Conservation (phyloP, 2,888 invertebrate species). For the Himalopsyche japonica region DNA sequence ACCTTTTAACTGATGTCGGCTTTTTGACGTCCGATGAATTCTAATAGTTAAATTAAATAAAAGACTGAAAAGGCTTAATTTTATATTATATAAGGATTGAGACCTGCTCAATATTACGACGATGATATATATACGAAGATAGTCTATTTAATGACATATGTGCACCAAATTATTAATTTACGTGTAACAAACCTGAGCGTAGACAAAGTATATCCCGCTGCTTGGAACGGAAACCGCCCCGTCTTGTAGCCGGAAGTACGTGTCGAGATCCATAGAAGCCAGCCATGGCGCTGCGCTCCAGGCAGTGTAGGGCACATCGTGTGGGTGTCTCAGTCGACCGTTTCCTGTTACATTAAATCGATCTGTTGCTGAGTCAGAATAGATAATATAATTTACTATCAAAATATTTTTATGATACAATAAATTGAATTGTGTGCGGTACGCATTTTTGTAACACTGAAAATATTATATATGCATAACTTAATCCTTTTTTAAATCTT, state of each 20-base stretch:
- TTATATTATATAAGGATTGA: no score
- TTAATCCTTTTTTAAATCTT: no score
- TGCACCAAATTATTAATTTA: not conserved
- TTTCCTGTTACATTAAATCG: conserved; percentile 55
- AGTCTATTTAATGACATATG: not conserved
- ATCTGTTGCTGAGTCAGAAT: not conserved
- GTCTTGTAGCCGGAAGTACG: conserved; percentile 63
- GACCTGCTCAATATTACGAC: no score
- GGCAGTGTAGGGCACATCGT: conserved; percentile 65
- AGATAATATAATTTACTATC: not conserved
- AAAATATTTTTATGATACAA: no score
- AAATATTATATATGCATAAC: no score
- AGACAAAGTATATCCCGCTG: conserved; percentile 74
- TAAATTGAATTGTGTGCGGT: no score
- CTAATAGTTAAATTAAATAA: no score
- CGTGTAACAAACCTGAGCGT: conserved; percentile 64
- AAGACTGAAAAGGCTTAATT: no score
- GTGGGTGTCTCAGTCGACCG: conserved; percentile 66
- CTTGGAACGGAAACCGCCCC: conserved; percentile 71
- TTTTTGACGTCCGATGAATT: no score
- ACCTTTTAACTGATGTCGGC: no score
- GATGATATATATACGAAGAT: no score
- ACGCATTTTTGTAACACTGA: no score
- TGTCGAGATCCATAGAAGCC: conserved; percentile 61
- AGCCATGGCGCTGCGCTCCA: conserved; percentile 72